Evolutionary conservation across 2,888 invertebrate genomes (phyloP).

Genomic region (Arenicola marina): DNA sequence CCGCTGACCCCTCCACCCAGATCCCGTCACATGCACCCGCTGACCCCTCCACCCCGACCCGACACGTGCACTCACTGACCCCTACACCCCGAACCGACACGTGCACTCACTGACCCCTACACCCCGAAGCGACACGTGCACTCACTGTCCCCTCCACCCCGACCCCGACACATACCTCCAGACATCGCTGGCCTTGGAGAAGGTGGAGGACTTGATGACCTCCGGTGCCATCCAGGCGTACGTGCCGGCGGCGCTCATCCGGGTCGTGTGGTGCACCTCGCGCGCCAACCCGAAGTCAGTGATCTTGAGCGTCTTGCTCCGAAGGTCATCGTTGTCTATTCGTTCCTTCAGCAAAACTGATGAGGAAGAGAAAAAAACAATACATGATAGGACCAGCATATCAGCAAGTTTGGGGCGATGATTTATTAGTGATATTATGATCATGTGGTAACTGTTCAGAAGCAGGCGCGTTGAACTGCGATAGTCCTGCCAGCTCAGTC

Average conservation of each 20-base stretch:
- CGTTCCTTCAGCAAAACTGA: slow-evolving; percentile 62
- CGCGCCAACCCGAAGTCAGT: slow-evolving; percentile 96
- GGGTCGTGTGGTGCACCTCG: slow-evolving; percentile 93
- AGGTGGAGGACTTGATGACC: slow-evolving; percentile 87
- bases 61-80: no score
- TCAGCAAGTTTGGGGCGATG: no score
- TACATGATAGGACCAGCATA: not conserved
- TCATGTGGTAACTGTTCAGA: no score
- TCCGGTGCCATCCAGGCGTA: slow-evolving; percentile 99
- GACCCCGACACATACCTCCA: slow-evolving; percentile 76
- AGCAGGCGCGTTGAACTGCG: no score
- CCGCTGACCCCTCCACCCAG: no score
- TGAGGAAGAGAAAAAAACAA: not conserved
- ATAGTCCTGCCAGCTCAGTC: no score
- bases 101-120: no score
- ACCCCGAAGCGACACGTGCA: no score
- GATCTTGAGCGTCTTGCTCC: slow-evolving; percentile 91
- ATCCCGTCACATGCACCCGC: not conserved
- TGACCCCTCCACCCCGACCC: not conserved
- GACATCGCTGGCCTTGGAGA: slow-evolving; percentile 92
- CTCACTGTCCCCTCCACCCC: not conserved
- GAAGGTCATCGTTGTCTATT: slow-evolving; percentile 69
- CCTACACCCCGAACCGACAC: no score
- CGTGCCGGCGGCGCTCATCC: slow-evolving; percentile 97
- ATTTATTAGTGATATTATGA: no score